Percentiles rank a stretch among this genome's conserved stretches.
These are phyloP conservation scores for Cardiocondyla obscurior DNA, from an alignment of 1,140 invertebrate species.

Conservation along the genomic window DNA sequence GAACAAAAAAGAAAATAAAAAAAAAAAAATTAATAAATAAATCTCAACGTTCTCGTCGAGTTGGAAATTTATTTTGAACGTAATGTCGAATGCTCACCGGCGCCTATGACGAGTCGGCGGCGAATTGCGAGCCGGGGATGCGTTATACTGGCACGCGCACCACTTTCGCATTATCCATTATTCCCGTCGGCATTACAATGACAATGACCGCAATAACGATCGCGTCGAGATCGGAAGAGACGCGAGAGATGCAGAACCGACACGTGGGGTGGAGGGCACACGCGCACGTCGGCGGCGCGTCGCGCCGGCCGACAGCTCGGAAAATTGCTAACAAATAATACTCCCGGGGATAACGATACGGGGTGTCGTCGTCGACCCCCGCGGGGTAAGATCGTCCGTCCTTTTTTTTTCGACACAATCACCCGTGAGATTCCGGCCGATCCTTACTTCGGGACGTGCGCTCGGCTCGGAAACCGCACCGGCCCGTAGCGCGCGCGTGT, in stretches of 20 bases:
- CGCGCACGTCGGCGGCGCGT: constrained; percentile 31
- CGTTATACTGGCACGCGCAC: constrained; percentile 59
- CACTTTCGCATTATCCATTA: constrained; percentile 69
- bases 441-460: not conserved
- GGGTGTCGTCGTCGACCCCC: constrained; percentile 61
- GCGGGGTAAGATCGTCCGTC: constrained; percentile 41
- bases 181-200: constrained; percentile 70
- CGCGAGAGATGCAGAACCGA: constrained; percentile 17
- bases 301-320: constrained; percentile 68
- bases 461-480: not conserved
- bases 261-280: constrained; percentile 43
- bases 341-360: constrained; percentile 64
- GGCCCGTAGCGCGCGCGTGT: not conserved
- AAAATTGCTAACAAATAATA: constrained; percentile 76
- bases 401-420: constrained; percentile 69
- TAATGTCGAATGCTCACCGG: constrained; percentile 26
- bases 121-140: constrained; percentile 42
- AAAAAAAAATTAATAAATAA: not conserved
- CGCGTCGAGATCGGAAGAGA: constrained; percentile 69
- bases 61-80: constrained; percentile 25
- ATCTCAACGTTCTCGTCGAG: not conserved
- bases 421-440: constrained; percentile 53
- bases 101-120: constrained; percentile 40
- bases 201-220: constrained; percentile 75
- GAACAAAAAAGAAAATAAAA: too few species aligned